phyloP scores from a whole-genome alignment of 2,113 vertebrate species.

The Nestor notabilis region DNA sequence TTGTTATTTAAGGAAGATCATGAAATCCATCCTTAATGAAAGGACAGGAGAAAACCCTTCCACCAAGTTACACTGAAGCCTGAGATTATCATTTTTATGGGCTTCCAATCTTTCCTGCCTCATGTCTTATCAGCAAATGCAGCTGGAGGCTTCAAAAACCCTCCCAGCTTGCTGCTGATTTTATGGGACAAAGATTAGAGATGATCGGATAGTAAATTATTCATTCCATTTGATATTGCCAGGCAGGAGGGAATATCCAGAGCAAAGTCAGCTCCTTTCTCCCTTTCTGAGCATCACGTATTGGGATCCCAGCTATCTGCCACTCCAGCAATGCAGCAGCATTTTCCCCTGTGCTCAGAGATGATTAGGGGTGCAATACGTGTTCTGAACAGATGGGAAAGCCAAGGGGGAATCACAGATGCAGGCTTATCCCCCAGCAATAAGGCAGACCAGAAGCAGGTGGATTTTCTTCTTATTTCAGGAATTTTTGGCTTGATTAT shows the following conservation, averaged over 20 bases:
- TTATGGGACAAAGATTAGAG: slow-evolving; percentile 66
- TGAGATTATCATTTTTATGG: slow-evolving; percentile 67
- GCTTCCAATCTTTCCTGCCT: slow-evolving; percentile 63
- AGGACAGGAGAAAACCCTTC: slow-evolving; percentile 57
- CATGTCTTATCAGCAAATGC: slow-evolving; percentile 60
- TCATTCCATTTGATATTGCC: slow-evolving; percentile 10
- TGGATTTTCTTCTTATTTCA: neutral
- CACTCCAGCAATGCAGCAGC: neutral
- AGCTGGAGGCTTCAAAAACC: slow-evolving; percentile 71
- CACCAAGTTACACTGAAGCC: slow-evolving; percentile 43
- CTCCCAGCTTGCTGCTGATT: slow-evolving; percentile 64
- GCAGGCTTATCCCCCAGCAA: neutral
- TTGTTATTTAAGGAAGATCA: slow-evolving; percentile 47
- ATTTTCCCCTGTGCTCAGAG: neutral
- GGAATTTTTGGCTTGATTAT: neutral
- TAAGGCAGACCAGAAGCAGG: neutral
- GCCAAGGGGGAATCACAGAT: neutral
- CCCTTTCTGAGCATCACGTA: neutral
- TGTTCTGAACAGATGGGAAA: neutral
- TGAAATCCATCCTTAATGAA: slow-evolving; percentile 52
- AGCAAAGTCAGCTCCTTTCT: neutral
- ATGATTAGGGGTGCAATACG: neutral
- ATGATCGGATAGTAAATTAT: slow-evolving; percentile 70
- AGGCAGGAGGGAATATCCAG: slow-evolving; percentile 51
- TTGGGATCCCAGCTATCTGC: neutral